phyloP scores from a whole-genome alignment of 1,140 invertebrate species.

The Zaprionus taronus region DNA sequence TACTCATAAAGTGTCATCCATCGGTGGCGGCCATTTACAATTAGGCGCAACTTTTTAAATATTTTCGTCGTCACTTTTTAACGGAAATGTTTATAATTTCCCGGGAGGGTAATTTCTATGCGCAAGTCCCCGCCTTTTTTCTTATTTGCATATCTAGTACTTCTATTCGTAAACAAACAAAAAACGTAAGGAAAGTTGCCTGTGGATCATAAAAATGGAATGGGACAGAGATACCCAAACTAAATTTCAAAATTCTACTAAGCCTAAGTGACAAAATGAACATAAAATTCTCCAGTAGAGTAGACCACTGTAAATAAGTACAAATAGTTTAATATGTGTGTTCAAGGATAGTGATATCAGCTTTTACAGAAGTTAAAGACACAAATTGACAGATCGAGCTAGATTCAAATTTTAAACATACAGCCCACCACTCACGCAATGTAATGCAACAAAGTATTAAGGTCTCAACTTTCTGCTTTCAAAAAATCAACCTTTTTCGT shows the following conservation, averaged over 20 bases:
- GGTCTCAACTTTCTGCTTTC: too few relatives aligned
- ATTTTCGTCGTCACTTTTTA: conserved; percentile 60
- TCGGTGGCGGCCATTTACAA: conserved; percentile 69
- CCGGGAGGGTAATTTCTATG: conserved; percentile 72
- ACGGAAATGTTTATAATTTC: conserved; percentile 76
- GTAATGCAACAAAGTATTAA: too few relatives aligned
- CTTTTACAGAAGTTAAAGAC: too few relatives aligned
- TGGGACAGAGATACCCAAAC: conserved; percentile 24
- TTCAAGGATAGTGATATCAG: too few relatives aligned
- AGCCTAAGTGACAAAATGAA: neutral
- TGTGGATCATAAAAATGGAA: conserved; percentile 9
- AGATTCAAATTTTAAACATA: too few relatives aligned
- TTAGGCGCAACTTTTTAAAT: conserved; percentile 75
- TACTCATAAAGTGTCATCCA: conserved; percentile 77
- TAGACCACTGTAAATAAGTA: too few relatives aligned
- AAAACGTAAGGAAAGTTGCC: neutral
- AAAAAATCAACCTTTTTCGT: too few relatives aligned
- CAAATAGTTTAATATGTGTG: too few relatives aligned
- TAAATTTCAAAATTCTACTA: conserved; percentile 1
- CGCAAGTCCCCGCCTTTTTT: conserved; percentile 44
- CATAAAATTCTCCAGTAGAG: neutral
- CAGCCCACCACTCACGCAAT: too few relatives aligned
- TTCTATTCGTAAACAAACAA: conserved; percentile 36
- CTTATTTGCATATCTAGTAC: conserved; percentile 54
- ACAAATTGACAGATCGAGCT: too few relatives aligned